Evolutionary conservation across 1,140 invertebrate genomes (phyloP), one percentile per base, ranked within the genome.

Genomic region (Pseudoatta argentina): DNA sequence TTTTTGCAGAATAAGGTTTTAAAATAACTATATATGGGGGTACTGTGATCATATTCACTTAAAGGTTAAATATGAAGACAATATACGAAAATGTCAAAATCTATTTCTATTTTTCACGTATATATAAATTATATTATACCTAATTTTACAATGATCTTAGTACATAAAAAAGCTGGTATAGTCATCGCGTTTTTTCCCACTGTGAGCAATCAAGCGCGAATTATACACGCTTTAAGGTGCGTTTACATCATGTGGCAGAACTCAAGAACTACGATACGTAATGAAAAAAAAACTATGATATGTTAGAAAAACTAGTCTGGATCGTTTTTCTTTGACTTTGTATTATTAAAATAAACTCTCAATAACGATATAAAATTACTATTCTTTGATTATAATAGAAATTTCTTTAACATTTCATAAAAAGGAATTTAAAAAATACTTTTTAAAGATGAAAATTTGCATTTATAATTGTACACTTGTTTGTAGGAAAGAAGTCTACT

Each of bases 121-220:
- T 64, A 18, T 64, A 0, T 30, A 64, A 64, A 18, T 64, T 64
- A 7, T 30, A 63, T 63, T 10, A 14, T n/a, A 21, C 44, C 14
- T 71, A 83, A 87, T 88, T 87, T 87, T 85, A 78, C 48, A 87
- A 88, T 18, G 6, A 57, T 75, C 51, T 55, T 18, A 6, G 24
- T 5, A 4, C 5, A 10, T n/a, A 21, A 66, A 69, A 51, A 53
- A 27, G 24, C 10, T 44, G 51, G 18, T 30, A 55, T 27, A 55
- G 27, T 73, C 48, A 73, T 73, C 53, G 18, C 53, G 48, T 16
- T 75, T 75, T 75, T 73, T 73, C 51, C n/a, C 16, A 57, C 3
- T 12, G 30, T 75, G 53, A 53, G 51, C 30, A 57, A 57, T 57
- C 53, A 30, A 75, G 72, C n/a, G 18, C n/a, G 53, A 75, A 34